Evolutionary conservation across 2,888 invertebrate genomes (phyloP).

Genomic region (Thymelicus acteon): DNA sequence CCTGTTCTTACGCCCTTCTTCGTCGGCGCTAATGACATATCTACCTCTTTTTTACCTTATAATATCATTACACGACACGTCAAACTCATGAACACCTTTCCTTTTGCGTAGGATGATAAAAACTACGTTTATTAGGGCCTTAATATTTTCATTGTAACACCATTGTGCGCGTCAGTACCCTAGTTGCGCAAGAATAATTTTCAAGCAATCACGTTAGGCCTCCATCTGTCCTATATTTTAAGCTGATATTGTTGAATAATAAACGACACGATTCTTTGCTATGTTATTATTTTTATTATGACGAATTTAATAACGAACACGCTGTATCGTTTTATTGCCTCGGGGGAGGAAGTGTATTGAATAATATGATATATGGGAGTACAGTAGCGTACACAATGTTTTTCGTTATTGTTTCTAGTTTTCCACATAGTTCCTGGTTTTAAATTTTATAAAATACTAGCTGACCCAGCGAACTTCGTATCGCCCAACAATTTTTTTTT

Average conservation of each 20-base stretch:
- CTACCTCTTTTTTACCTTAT: too few relatives aligned
- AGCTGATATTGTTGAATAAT: constrained; percentile 55
- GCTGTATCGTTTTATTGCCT: background rate
- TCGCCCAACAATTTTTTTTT: too few relatives aligned
- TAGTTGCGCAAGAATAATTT: constrained; percentile 69
- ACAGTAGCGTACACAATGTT: background rate
- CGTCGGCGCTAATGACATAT: too few relatives aligned
- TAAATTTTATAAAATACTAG: too few relatives aligned
- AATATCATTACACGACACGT: too few relatives aligned
- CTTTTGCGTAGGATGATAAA: too few relatives aligned
- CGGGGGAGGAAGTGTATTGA: background rate
- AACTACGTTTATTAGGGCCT: too few relatives aligned
- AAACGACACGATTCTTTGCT: constrained; percentile 47
- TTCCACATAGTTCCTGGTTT: too few relatives aligned
- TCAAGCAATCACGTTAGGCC: constrained; percentile 68
- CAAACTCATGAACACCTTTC: too few relatives aligned
- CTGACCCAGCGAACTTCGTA: too few relatives aligned
- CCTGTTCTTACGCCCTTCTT: too few relatives aligned
- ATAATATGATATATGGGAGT: constrained; percentile 4
- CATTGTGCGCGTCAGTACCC: constrained; percentile 51
- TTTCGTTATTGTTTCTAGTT: background rate
- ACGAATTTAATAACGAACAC: constrained; percentile 16
- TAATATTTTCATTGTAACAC: constrained; percentile 20
- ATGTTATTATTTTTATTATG: constrained; percentile 44
- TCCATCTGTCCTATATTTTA: constrained; percentile 56